Percentiles rank a stretch among this genome's conserved stretches.
Conservation (phyloP, 2,113 vertebrate species). For the Notechis scutatus region DNA sequence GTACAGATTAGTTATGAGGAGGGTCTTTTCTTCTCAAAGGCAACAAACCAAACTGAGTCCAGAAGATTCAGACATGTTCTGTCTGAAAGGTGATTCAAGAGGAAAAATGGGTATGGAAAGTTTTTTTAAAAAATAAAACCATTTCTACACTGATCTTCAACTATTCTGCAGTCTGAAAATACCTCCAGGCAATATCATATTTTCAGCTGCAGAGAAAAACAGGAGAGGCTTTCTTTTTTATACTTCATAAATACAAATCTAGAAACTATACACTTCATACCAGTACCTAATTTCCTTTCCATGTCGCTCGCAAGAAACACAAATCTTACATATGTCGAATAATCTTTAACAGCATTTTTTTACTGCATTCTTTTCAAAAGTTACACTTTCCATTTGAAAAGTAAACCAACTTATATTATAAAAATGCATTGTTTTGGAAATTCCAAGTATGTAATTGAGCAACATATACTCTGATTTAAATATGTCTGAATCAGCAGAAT, state of each 20-base stretch:
- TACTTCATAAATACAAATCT: constrained; percentile 1
- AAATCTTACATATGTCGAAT: neutral
- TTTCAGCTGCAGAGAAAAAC: neutral
- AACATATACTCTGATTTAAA: neutral
- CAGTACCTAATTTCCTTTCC: neutral
- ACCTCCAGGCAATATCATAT: neutral
- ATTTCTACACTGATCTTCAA: constrained; percentile 30
- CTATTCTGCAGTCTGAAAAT: constrained; percentile 23
- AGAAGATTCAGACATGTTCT: constrained; percentile 52
- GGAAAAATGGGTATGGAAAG: constrained; percentile 58
- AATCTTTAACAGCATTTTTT: neutral
- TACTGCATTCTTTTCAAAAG: neutral
- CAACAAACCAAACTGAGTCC: constrained; percentile 43
- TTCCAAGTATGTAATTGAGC: neutral
- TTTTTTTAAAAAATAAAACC: constrained; percentile 10
- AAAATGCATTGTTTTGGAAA: neutral
- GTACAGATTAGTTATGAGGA: constrained; percentile 43
- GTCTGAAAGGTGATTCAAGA: constrained; percentile 58
- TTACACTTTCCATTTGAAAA: neutral
- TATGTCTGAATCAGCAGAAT: neutral
- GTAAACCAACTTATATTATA: neutral
- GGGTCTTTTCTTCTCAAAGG: constrained; percentile 55
- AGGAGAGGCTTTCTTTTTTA: neutral
- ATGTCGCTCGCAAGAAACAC: neutral
- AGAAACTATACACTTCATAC: constrained; percentile 17